Percentiles rank a stretch among this genome's conserved stretches.
These are phyloP conservation scores for Hyphantria cunea DNA, from an alignment of 1,140 invertebrate genomes.

Conservation along the genomic window DNA sequence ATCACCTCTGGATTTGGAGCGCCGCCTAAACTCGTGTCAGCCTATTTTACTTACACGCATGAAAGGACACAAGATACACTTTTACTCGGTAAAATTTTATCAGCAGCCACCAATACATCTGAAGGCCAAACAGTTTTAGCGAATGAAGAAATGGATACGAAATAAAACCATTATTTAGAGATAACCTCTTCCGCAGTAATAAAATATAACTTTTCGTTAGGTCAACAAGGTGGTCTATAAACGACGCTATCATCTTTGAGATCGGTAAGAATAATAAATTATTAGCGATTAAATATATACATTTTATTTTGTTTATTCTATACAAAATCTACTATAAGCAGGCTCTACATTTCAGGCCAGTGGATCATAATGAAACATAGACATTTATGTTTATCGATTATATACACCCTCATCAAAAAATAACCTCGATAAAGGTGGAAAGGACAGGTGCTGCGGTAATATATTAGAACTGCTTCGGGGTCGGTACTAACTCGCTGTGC, in stretches of 20 bases:
- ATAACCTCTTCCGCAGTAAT: too few species aligned
- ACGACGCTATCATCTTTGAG: constrained; percentile 9
- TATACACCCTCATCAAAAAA: not conserved
- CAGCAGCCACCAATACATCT: constrained; percentile 8
- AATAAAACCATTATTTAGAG: constrained; percentile 15
- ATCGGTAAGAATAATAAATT: too few species aligned
- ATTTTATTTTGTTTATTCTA: too few species aligned
- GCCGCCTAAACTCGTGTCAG: constrained; percentile 5
- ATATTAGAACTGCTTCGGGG: not conserved
- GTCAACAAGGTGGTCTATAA: not conserved
- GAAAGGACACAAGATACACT: constrained; percentile 12
- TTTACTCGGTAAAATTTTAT: too few species aligned
- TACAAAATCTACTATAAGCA: not conserved
- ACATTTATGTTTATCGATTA: not conserved
- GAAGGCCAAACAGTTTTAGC: constrained; percentile 20
- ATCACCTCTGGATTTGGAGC: not conserved
- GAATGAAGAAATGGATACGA: constrained; percentile 11
- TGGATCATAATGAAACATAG: not conserved
- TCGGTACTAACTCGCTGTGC: not conserved
- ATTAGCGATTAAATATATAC: too few species aligned
- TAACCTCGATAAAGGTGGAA: not conserved
- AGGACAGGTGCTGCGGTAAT: not conserved
- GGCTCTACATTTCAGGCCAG: not conserved
- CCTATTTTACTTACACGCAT: constrained; percentile 25
- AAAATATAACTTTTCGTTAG: not conserved